A percentile compares a stretch with the other conserved stretches of the same genome.
phyloP scores from a whole-genome alignment of 2,888 invertebrate species.

The Mythimna albipuncta region DNA sequence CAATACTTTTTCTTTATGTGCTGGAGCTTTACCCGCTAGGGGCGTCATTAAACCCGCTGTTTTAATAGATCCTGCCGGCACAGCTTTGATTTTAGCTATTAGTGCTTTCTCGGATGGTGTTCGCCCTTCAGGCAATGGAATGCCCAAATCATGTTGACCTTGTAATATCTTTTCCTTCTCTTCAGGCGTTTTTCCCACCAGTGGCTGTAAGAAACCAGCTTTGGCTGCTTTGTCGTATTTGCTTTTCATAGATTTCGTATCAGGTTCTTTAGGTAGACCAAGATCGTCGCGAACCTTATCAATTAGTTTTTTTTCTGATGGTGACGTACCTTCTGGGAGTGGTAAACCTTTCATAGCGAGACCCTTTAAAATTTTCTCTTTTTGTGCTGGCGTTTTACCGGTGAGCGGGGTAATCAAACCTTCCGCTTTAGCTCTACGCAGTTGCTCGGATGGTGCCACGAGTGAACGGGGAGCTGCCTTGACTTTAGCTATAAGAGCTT shows the following conservation, averaged over 20 bases:
- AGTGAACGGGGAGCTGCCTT: background rate
- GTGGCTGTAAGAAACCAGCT: background rate
- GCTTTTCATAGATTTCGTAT: constrained; percentile 38
- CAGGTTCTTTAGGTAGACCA: constrained; percentile 55
- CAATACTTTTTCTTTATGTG: constrained; percentile 8
- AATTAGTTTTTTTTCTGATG: constrained; percentile 61
- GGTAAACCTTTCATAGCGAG: constrained; percentile 49
- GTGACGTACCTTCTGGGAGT: constrained; percentile 33
- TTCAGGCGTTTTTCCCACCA: background rate
- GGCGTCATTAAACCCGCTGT: constrained; percentile 49
- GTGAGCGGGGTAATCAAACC: constrained; percentile 33
- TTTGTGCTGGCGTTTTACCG: constrained; percentile 9
- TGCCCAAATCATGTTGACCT: background rate
- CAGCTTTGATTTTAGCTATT: constrained; percentile 19
- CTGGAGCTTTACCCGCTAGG: constrained; percentile 59
- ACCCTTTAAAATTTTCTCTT: constrained; percentile 11
- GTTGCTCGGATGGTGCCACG: too few species aligned
- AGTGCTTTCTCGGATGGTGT: constrained; percentile 62
- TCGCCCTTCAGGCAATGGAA: constrained; percentile 58
- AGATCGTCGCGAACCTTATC: constrained; percentile 56
- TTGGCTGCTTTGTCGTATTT: background rate
- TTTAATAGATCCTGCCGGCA: background rate
- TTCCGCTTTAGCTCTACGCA: constrained; percentile 4
- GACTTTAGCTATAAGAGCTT: constrained; percentile 27
- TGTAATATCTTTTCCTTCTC: background rate